Conservation (phyloP, 2,888 invertebrate genomes). For the Strigamia crassipes region DNA sequence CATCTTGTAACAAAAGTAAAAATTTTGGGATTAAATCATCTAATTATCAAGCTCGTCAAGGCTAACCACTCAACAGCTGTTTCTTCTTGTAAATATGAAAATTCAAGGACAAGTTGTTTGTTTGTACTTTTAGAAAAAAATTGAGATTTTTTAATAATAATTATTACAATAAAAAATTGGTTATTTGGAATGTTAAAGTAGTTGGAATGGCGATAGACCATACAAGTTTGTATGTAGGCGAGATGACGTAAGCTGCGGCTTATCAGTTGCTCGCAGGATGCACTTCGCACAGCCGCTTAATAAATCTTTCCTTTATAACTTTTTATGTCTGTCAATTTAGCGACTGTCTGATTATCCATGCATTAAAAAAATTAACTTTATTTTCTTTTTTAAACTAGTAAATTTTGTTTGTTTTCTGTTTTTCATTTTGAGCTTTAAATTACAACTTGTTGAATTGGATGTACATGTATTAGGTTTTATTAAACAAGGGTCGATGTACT, state of each 20-base stretch:
- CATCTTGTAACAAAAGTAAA: neutral
- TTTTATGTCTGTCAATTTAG: neutral
- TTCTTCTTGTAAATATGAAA: neutral
- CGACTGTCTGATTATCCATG: neutral
- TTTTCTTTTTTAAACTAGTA: neutral
- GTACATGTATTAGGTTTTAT: neutral
- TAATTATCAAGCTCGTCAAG: neutral
- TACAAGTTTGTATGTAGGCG: constrained; percentile 1
- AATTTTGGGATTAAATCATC: neutral
- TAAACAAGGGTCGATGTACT: neutral
- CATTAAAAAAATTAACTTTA: neutral
- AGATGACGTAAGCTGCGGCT: neutral
- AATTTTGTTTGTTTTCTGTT: neutral
- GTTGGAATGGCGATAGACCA: neutral
- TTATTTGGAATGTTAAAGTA: too few species aligned
- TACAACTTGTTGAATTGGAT: neutral
- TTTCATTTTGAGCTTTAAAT: neutral
- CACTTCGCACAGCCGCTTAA: neutral
- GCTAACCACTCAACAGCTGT: neutral
- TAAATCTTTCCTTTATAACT: neutral
- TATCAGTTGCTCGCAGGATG: constrained; percentile 11
- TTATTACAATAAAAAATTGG: too few species aligned
- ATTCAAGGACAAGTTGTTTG: neutral
- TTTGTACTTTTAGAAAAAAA: too few species aligned
- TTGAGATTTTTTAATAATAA: neutral